Evolutionary conservation across 2,113 vertebrate genomes (phyloP).

Genomic region (Syngnathus typhle): DNA sequence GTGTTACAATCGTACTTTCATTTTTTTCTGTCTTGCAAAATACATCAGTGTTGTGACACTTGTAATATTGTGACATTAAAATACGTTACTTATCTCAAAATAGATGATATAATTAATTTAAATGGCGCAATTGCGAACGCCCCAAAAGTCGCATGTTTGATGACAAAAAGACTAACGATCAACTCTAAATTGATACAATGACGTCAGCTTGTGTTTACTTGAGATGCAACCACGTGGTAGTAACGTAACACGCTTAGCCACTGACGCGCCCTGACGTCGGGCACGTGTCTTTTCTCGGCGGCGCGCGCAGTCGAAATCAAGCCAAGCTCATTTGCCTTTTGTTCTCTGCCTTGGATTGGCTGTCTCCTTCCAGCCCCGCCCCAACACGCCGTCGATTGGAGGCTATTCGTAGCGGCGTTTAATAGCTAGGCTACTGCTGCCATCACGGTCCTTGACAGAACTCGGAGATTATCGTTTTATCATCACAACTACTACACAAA

Average conservation of each 20-base stretch:
- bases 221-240: slow-evolving; percentile 61
- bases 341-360: slow-evolving; percentile 42
- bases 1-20: neutral
- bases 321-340: slow-evolving; percentile 24
- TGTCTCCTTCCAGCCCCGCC: slow-evolving; percentile 13
- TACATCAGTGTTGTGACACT: neutral
- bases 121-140: neutral
- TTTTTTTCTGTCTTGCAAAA: neutral
- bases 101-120: neutral
- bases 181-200: neutral
- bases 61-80: neutral
- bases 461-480: slow-evolving; percentile 12
- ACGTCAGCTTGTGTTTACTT: slow-evolving; percentile 55
- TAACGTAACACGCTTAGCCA: slow-evolving; percentile 27
- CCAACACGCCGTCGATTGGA: slow-evolving; percentile 38
- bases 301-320: slow-evolving; percentile 63
- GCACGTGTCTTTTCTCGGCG: slow-evolving; percentile 44
- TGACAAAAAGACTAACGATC: neutral
- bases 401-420: slow-evolving; percentile 47
- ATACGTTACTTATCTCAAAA: neutral
- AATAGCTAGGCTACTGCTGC: slow-evolving; percentile 56
- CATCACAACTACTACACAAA: neutral
- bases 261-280: slow-evolving; percentile 1
- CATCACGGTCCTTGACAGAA: slow-evolving; percentile 9
- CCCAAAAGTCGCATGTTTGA: neutral